Percentiles rank a stretch among this genome's conserved stretches.
phyloP scores from a whole-genome alignment of 2,113 vertebrate species.

The Drymodes brunneopygia region DNA sequence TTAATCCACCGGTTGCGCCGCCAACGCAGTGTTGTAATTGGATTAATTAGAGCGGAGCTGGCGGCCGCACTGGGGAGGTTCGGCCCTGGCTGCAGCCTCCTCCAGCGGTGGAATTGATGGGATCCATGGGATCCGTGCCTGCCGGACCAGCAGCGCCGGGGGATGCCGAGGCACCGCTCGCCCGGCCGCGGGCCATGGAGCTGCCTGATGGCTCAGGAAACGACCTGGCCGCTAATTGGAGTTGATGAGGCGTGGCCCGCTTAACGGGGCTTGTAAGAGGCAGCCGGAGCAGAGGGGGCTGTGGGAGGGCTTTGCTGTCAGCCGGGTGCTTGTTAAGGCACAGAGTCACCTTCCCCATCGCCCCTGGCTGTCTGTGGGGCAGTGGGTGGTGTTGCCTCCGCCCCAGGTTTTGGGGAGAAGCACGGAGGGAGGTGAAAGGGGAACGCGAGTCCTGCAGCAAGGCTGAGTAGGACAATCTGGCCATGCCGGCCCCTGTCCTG shows the following conservation, averaged over 20 bases:
- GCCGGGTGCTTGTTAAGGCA: background rate
- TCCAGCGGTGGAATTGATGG: fast-evolving
- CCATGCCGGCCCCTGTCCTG: fast-evolving
- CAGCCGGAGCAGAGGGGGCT: background rate
- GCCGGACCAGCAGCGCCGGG: fast-evolving
- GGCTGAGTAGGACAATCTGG: background rate
- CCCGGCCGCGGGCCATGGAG: fast-evolving
- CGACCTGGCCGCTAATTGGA: background rate
- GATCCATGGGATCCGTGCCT: fast-evolving
- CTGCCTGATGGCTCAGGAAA: background rate
- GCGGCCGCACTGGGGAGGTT: background rate
- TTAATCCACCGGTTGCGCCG: background rate
- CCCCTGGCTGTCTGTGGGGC: background rate
- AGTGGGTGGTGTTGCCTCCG: background rate
- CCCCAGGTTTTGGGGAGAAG: background rate
- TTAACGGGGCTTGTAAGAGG: background rate
- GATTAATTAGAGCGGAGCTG: slow-evolving; percentile 5
- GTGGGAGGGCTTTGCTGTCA: background rate
- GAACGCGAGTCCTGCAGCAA: background rate
- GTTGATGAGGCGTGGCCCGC: background rate
- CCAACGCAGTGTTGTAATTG: background rate
- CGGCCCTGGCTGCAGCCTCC: background rate
- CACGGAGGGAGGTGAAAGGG: background rate
- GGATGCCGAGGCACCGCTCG: background rate
- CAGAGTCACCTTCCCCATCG: fast-evolving